Evolutionary conservation across 2,888 invertebrate genomes (phyloP), one percentile per base, ranked within the genome.

Genomic region (Zygaena filipendulae): DNA sequence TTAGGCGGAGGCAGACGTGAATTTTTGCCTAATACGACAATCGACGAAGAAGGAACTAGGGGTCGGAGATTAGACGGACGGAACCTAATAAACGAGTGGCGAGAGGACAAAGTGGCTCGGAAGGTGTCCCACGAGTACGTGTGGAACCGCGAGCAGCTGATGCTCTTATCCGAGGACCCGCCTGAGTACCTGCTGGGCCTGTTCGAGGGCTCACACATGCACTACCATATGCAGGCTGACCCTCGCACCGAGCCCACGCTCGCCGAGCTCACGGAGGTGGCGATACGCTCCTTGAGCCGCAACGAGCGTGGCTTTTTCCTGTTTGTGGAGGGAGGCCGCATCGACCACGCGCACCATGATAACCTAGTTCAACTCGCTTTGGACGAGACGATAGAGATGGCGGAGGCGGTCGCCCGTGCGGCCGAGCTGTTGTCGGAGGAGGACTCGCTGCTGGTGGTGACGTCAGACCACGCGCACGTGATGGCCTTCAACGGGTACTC

Each of bases 371-470:
- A 67, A 24, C 64, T 79, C 14, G 86, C 91, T 0, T 59, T 91
- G 2, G 83, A 86, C 39, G 91, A 92, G 55, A 85, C 88, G 0
- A 57, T 87, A 1, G 85, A 87, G 47, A 68, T 90, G 45, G 82
- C 84, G 37, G 63, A 70, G 9, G 86, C 91, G 14, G 75, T 87
- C 21, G 39, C 33, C 20, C 58, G 59, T 26, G 68, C 91, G 3
- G 44, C 72, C 11, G 47, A 37, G 26, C 57, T 69, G 33, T 48
- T 69, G 10, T 27, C 63, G 21, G 68, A 69, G 13, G 69, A 84
- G 1, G 91, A 94, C 36, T 91, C 93, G 0, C 67, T 94, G 21
- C 80, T 92, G 7, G 83, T 93, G 11, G 91, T 90, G 13, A 89
- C 90, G 0, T 79, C 90, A 0, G 91, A 91, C 64, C 91, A 91